A percentile compares a stretch with the other conserved stretches of the same genome.
Conservation (phyloP, 1,140 invertebrate species). For the Medauroidea extradentata region DNA sequence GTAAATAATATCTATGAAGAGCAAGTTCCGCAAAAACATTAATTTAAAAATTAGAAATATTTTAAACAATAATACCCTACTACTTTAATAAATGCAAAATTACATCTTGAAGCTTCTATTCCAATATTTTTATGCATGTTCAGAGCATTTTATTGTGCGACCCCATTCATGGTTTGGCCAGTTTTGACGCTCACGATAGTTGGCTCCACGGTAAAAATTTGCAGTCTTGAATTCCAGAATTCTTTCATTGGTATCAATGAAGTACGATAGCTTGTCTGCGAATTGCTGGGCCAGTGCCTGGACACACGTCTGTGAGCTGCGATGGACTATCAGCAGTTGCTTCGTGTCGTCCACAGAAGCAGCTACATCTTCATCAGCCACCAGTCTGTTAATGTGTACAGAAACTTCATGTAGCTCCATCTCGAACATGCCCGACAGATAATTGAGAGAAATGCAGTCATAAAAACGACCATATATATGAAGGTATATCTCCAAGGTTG, state of each 20-base stretch:
- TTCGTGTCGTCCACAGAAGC: slow-evolving; percentile 97
- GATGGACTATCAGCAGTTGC: slow-evolving; percentile 95
- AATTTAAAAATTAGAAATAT: too few species aligned
- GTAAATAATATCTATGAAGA: too few species aligned
- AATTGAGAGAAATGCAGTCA: slow-evolving; percentile 88
- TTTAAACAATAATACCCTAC: too few species aligned
- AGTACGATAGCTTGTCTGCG: slow-evolving; percentile 72
- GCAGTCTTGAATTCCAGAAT: slow-evolving; percentile 86
- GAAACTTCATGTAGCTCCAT: slow-evolving; percentile 83
- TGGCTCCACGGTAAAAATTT: slow-evolving; percentile 47
- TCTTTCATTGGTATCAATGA: slow-evolving; percentile 91
- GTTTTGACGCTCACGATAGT: slow-evolving; percentile 49
- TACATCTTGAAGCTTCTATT: too few species aligned
- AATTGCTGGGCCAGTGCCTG: slow-evolving; percentile 94
- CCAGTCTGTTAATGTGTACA: slow-evolving; percentile 98
- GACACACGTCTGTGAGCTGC: slow-evolving; percentile 93
- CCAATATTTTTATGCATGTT: too few species aligned
- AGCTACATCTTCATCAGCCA: slow-evolving; percentile 97
- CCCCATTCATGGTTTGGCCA: slow-evolving; percentile 51
- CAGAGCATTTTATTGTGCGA: too few species aligned
- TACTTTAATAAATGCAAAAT: too few species aligned
- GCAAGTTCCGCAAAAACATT: too few species aligned
- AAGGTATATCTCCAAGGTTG: slow-evolving; percentile 92
- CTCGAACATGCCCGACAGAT: slow-evolving; percentile 92
- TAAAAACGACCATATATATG: slow-evolving; percentile 98